These are phyloP conservation scores for Eurosta solidaginis DNA, from an alignment of 1,140 invertebrate genomes.

Conservation along the genomic window DNA sequence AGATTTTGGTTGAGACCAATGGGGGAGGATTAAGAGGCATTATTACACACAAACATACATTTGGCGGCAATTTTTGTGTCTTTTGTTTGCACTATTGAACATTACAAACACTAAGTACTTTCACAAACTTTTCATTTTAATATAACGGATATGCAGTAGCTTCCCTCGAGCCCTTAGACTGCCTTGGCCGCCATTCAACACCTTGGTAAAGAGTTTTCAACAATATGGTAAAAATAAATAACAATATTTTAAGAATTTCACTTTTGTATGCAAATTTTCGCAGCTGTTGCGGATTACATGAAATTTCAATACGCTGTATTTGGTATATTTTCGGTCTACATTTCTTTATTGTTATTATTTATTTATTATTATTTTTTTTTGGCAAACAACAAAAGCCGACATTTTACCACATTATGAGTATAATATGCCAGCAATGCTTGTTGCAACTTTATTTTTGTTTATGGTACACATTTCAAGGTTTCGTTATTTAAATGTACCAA, in stretches of 20 bases:
- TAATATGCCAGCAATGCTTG: not conserved
- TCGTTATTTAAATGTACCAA: not conserved
- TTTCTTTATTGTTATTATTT: no score
- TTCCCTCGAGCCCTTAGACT: not conserved
- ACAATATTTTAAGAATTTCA: not conserved
- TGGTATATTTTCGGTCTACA: no score
- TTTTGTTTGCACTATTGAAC: no score
- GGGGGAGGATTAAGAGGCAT: no score
- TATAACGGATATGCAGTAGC: no score
- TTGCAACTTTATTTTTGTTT: not conserved
- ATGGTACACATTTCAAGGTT: not conserved
- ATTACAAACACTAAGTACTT: not conserved
- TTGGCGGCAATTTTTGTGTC: no score
- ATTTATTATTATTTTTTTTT: no score
- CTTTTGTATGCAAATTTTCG: not conserved
- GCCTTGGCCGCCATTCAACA: not conserved
- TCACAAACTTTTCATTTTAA: no score
- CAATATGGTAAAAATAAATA: not conserved
- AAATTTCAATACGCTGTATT: not conserved
- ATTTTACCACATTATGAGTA: not conserved
- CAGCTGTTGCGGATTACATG: not conserved
- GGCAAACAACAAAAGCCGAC: not conserved
- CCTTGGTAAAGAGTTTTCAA: not conserved
- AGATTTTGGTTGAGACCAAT: no score
- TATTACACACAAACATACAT: no score